phyloP scores from a whole-genome alignment of 2,797 vertebrate genomes.

The Oceanodroma leucorhoa region DNA sequence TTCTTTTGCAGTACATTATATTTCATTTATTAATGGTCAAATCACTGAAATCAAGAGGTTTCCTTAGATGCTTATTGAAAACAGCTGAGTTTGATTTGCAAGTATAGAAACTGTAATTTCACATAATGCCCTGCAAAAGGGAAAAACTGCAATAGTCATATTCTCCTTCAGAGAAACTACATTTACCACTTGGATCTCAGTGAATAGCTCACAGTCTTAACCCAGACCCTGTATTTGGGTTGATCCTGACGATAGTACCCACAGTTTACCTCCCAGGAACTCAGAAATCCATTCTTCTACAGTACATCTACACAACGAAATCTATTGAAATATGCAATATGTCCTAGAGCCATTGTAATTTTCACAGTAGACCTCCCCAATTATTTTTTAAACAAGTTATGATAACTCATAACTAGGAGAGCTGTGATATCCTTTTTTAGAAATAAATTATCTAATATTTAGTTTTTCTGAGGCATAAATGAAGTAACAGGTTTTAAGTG shows the following conservation, averaged over 20 bases:
- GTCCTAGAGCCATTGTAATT: not conserved
- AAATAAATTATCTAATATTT: not conserved
- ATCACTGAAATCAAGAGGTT: not conserved
- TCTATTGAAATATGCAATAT: not conserved
- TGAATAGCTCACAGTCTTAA: not conserved
- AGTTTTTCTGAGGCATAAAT: not conserved
- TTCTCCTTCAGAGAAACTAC: not conserved
- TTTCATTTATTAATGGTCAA: not conserved
- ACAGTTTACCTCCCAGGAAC: not conserved
- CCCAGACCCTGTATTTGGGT: not conserved
- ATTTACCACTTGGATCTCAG: not conserved
- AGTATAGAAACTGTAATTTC: not conserved
- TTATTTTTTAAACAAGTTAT: not conserved
- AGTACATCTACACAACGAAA: not conserved
- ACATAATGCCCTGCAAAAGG: not conserved
- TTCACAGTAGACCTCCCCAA: not conserved
- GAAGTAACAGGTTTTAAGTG: not conserved
- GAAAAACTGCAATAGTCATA: not conserved
- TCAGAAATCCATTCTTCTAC: not conserved
- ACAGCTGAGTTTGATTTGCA: not conserved
- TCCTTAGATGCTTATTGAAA: not conserved
- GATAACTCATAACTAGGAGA: not conserved
- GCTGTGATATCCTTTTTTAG: not conserved
- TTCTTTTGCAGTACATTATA: not conserved
- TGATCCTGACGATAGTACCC: not conserved